phyloP scores from a whole-genome alignment of 2,113 vertebrate species.

The Genyomyrus donnyi region DNA sequence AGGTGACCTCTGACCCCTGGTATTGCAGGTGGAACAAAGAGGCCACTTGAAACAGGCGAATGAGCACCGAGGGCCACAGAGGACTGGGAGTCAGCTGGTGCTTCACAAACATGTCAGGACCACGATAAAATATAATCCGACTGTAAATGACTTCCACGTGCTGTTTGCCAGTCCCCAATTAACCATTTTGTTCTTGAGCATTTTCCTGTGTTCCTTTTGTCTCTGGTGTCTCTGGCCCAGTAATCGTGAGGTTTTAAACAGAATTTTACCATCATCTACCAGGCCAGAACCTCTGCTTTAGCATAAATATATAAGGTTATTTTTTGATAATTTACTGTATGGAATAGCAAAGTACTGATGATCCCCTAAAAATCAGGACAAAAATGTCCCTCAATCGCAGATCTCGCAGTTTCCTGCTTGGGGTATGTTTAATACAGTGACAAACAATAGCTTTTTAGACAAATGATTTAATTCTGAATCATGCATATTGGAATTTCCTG shows the following conservation, averaged over 20 bases:
- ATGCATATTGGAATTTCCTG: not conserved
- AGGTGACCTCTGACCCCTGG: constrained; percentile 59
- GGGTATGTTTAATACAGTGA: not conserved
- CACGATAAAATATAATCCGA: not conserved
- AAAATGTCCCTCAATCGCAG: not conserved
- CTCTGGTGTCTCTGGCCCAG: not conserved
- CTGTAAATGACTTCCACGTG: not conserved
- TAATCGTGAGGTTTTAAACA: not conserved
- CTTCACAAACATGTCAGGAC: not conserved
- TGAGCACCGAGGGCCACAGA: constrained; percentile 37
- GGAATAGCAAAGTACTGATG: not conserved
- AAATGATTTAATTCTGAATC: not conserved
- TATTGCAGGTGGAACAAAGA: constrained; percentile 63
- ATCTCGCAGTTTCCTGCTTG: not conserved
- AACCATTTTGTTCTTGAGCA: not conserved
- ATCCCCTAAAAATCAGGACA: not conserved
- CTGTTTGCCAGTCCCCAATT: not conserved
- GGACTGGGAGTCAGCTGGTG: not conserved
- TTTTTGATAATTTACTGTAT: not conserved
- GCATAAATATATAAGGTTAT: not conserved
- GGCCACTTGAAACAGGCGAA: constrained; percentile 46
- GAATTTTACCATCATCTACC: not conserved
- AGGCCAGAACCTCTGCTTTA: not conserved
- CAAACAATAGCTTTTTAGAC: not conserved
- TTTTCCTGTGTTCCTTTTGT: not conserved